Conservation (phyloP, 2,113 vertebrate genomes). For the Prunella fulvescens region DNA sequence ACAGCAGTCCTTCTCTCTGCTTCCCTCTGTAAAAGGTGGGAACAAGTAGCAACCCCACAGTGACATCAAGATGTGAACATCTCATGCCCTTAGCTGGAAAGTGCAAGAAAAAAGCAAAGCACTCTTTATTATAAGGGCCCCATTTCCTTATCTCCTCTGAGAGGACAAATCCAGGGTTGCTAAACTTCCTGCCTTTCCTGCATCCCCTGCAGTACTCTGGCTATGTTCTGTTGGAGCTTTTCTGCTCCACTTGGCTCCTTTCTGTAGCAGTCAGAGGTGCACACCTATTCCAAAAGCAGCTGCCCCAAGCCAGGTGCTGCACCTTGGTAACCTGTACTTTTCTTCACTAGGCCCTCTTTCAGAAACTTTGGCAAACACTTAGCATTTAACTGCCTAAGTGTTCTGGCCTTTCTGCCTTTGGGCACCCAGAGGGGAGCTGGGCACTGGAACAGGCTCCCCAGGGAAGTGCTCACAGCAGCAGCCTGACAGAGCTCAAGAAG, state of each 20-base stretch:
- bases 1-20: neutral
- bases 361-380: neutral
- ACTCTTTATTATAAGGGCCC: neutral
- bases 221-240: neutral
- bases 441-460: neutral
- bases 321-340: neutral
- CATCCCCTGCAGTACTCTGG: neutral
- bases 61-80: neutral
- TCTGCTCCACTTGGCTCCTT: neutral
- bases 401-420: neutral
- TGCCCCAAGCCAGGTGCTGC: neutral
- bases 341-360: neutral
- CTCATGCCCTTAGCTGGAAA: neutral
- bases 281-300: neutral
- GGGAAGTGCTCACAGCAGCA: neutral
- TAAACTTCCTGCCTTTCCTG: neutral
- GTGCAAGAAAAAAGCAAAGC: neutral
- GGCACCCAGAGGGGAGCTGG: rapidly evolving
- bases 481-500: neutral
- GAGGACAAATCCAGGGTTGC: neutral
- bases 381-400: neutral
- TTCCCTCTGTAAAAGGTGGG: neutral
- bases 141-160: neutral
- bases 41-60: neutral
- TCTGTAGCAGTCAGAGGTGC: neutral